Evolutionary conservation across 2,888 invertebrate genomes (phyloP), one percentile per base, ranked within the genome.

Genomic region (Phalera bucephala): DNA sequence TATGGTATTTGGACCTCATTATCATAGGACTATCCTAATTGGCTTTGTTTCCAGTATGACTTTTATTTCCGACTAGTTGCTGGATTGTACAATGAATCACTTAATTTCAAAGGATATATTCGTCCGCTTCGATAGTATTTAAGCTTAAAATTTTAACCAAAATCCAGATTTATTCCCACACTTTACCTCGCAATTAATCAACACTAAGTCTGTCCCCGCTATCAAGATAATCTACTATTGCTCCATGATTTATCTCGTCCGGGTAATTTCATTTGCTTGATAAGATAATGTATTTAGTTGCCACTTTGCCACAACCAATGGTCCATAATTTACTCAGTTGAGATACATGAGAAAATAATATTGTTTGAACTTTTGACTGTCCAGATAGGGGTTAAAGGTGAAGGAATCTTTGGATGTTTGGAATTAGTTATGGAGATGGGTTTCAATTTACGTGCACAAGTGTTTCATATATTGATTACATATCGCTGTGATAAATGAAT

Each of bases 221-320:
- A 27, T 27, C 27, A 15, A 13, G 27, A 27, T 12, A 27, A 14
- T 27, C 27, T 27, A 14, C 27, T 2, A 21, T 21, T 7, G 21
- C 21, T 5, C 11, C 27, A 27, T 27, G 27, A 27, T 14, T 27
- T 27, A 27, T 27, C 11, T 14, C 14, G 27, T 27, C 27, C 9
- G 0, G 25, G 27, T 14, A 14, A 27, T 14, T 27, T 27, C 14
- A 27, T 27, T 27, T 27, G 9, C 14, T 14, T 11, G 14, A 27
- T 27, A 27, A 14, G 27, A 27, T 26, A 26, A 14, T 6, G 13
- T 14, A 27, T 14, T 27, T 9, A 9, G 14, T 14, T 7, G 27
- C 14, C 27, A 19, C 10, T 29, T 3, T 3, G 8, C 22, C 22
- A 19, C 17, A 19, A 19, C 29, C 11, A 19, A 1, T 7, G 29